Evolutionary conservation across 2,797 vertebrate genomes (phyloP).

Genomic region (Enteromius mattozi): DNA sequence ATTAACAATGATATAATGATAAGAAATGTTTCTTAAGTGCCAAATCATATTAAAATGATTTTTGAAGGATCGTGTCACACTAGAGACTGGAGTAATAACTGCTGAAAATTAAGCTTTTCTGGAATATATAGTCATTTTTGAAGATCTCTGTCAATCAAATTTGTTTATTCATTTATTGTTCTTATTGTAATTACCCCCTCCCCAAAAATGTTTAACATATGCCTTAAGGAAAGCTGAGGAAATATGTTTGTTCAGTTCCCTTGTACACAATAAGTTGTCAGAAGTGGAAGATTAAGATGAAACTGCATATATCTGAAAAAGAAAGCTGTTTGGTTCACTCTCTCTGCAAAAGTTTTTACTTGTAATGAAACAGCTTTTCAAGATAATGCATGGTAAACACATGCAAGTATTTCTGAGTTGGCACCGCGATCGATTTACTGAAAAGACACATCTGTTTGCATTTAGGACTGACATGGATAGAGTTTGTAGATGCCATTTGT

Average conservation of each 20-base stretch:
- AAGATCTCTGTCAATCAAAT: background rate
- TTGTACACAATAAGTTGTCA: constrained; percentile 52
- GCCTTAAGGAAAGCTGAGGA: constrained; percentile 38
- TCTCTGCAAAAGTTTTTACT: constrained; percentile 22
- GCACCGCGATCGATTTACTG: constrained; percentile 60
- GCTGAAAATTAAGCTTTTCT: background rate
- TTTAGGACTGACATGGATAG: constrained; percentile 57
- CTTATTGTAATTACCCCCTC: background rate
- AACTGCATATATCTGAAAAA: constrained; percentile 42
- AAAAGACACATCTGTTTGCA: constrained; percentile 46
- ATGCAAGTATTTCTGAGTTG: constrained; percentile 69
- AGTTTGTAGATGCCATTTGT: constrained; percentile 55
- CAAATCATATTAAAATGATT: background rate
- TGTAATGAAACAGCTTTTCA: constrained; percentile 65
- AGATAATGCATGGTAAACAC: constrained; percentile 74
- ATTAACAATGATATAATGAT: background rate
- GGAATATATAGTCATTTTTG: background rate
- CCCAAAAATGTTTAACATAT: background rate
- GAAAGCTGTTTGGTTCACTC: constrained; percentile 44
- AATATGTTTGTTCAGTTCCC: constrained; percentile 35
- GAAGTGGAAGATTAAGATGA: constrained; percentile 58
- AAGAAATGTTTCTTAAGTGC: background rate
- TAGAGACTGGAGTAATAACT: background rate
- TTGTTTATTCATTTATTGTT: background rate
- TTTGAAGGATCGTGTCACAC: background rate